Percentiles rank a stretch among this genome's conserved stretches.
Conservation (phyloP, 2,888 invertebrate genomes). For the Pandemis cinnamomeana region DNA sequence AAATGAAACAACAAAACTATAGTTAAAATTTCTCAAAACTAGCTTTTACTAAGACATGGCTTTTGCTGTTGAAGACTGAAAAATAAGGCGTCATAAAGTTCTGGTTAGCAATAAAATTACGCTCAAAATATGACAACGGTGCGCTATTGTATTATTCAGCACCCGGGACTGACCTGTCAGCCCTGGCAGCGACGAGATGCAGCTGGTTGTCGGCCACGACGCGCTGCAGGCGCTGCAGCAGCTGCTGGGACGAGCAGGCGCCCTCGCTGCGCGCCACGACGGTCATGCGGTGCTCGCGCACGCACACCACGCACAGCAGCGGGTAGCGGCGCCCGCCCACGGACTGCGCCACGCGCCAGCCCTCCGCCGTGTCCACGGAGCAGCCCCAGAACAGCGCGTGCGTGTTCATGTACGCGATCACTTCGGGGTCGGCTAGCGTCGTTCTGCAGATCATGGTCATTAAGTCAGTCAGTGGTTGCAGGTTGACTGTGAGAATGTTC, state of each 20-base stretch:
- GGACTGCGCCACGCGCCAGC: slow-evolving; percentile 95
- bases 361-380: slow-evolving; percentile 94
- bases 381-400: slow-evolving; percentile 98
- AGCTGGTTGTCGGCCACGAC: slow-evolving; percentile 94
- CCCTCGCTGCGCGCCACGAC: slow-evolving; percentile 96
- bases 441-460: slow-evolving; percentile 74
- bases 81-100: no score
- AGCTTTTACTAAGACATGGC: no score
- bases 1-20: no score
- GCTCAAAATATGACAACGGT: no score
- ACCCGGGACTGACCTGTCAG: slow-evolving; percentile 87
- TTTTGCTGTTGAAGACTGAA: no score
- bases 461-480: neutral
- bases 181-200: slow-evolving; percentile 93
- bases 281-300: slow-evolving; percentile 96
- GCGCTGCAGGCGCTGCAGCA: slow-evolving; percentile 89
- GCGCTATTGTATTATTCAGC: neutral
- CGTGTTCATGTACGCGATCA: slow-evolving; percentile 92
- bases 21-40: no score
- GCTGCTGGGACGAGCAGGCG: slow-evolving; percentile 88
- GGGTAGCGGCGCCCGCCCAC: slow-evolving; percentile 92
- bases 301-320: slow-evolving; percentile 94
- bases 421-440: slow-evolving; percentile 88
- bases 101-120: no score
- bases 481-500: no score